phyloP scores from a whole-genome alignment of 2,888 invertebrate species.

The Allophyes oxyacanthae region DNA sequence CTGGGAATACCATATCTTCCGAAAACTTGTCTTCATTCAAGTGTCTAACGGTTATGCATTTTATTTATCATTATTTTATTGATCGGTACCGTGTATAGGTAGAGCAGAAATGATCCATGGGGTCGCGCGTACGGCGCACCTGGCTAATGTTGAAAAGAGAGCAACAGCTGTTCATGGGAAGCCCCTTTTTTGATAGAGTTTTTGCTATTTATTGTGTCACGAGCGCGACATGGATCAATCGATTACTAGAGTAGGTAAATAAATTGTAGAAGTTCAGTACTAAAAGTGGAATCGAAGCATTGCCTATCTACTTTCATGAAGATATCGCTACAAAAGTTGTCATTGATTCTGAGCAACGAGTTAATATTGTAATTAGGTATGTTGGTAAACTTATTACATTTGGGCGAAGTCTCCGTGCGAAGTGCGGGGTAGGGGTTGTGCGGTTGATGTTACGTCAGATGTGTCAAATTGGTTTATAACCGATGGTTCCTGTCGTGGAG shows the following conservation, averaged over 20 bases:
- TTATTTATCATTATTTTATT: conserved; percentile 10
- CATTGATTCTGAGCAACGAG: conserved; percentile 10
- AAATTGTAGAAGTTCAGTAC: conserved; percentile 2
- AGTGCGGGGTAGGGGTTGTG: conserved; percentile 27
- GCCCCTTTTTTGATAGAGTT: conserved; percentile 30
- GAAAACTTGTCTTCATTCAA: conserved; percentile 13
- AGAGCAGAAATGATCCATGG: conserved; percentile 18
- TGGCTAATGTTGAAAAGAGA: conserved; percentile 64
- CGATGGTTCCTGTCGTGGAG: conserved; percentile 51
- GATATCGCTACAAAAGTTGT: background rate
- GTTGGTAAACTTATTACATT: conserved; percentile 33
- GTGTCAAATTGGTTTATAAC: conserved; percentile 68
- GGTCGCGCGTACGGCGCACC: conserved; percentile 68
- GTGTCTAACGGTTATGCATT: conserved; percentile 29
- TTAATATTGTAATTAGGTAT: conserved; percentile 13
- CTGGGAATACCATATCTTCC: conserved; percentile 37
- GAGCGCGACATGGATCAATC: conserved; percentile 6
- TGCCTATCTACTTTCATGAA: background rate
- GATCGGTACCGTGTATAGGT: conserved; percentile 1
- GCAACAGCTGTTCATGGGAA: conserved; percentile 73
- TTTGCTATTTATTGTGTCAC: conserved; percentile 19
- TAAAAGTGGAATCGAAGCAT: conserved; percentile 1
- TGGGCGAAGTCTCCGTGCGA: conserved; percentile 27
- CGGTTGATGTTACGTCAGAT: conserved; percentile 60
- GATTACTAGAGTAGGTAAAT: conserved; percentile 1